Conservation (phyloP, 2,797 vertebrate genomes). For the Gouania willdenowi region DNA sequence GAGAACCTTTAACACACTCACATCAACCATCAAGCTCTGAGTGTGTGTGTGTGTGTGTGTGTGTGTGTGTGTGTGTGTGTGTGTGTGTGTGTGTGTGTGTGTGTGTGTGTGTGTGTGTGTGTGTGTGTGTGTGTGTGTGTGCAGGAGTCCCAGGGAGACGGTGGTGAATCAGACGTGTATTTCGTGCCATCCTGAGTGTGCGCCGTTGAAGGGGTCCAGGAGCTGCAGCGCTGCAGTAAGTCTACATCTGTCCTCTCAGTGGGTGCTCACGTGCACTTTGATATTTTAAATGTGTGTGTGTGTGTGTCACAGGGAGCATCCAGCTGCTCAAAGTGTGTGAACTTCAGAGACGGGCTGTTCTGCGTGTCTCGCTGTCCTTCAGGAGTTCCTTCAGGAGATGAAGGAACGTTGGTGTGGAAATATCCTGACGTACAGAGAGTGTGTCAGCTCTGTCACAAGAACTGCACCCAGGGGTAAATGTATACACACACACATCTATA, state of each 20-base stretch:
- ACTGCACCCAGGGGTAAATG: slow-evolving; percentile 88
- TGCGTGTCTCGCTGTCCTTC: slow-evolving; percentile 88
- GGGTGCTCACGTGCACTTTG: too few species aligned
- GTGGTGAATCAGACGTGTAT: slow-evolving; percentile 78
- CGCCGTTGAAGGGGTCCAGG: slow-evolving; percentile 67
- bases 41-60: too few species aligned
- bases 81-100: too few species aligned
- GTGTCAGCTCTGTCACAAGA: slow-evolving; percentile 89
- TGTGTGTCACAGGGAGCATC: slow-evolving; percentile 91
- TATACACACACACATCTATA: too few species aligned
- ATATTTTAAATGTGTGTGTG: too few species aligned
- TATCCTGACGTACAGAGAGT: slow-evolving; percentile 77
- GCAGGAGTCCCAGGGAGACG: slow-evolving; percentile 85
- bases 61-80: too few species aligned
- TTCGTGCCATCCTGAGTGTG: slow-evolving; percentile 88
- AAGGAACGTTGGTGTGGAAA: slow-evolving; percentile 87
- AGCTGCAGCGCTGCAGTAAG: slow-evolving; percentile 89
- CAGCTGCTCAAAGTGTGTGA: slow-evolving; percentile 84
- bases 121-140: too few species aligned
- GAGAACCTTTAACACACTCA: too few species aligned
- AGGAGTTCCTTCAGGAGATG: slow-evolving; percentile 83
- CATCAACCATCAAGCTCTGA: too few species aligned
- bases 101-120: too few species aligned
- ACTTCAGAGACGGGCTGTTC: slow-evolving; percentile 86
- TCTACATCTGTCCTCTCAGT: too few species aligned